Evolutionary conservation across 2,888 invertebrate species (phyloP).

Genomic region (Thelaira solivaga): DNA sequence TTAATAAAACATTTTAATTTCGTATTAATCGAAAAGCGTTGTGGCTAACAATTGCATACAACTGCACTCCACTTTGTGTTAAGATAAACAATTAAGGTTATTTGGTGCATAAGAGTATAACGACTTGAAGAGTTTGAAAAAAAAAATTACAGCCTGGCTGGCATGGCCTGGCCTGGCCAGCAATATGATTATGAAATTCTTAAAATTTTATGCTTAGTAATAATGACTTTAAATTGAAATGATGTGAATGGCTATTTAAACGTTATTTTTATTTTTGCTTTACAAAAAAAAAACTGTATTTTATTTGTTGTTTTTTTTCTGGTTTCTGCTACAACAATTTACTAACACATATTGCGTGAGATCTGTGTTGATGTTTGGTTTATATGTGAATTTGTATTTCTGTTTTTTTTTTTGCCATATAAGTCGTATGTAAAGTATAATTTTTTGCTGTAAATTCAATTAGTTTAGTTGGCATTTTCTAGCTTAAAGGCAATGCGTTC

Average conservation of each 20-base stretch:
- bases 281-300: neutral
- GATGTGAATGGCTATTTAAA: conserved; percentile 59
- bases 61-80: conserved; percentile 23
- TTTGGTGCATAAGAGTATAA: conserved; percentile 48
- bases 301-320: neutral
- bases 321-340: neutral
- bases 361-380: conserved; percentile 27
- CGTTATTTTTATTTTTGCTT: conserved; percentile 34
- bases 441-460: conserved; percentile 62
- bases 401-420: conserved; percentile 3
- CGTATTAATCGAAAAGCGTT: conserved; percentile 45
- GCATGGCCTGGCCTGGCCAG: too few species aligned
- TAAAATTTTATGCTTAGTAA: conserved; percentile 56
- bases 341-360: conserved; percentile 51
- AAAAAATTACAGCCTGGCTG: too few species aligned
- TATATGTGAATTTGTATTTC: neutral
- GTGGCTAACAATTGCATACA: neutral
- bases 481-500: conserved; percentile 52
- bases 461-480: conserved; percentile 62
- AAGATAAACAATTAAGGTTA: conserved; percentile 59
- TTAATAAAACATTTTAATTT: conserved; percentile 60
- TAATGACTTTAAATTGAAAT: conserved; percentile 60
- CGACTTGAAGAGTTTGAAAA: too few species aligned
- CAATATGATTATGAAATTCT: conserved; percentile 56
- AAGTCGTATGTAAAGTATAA: conserved; percentile 44